These are phyloP conservation scores for Eupristina koningsbergeri DNA, from an alignment of 1,140 invertebrate species.

Conservation along the genomic window DNA sequence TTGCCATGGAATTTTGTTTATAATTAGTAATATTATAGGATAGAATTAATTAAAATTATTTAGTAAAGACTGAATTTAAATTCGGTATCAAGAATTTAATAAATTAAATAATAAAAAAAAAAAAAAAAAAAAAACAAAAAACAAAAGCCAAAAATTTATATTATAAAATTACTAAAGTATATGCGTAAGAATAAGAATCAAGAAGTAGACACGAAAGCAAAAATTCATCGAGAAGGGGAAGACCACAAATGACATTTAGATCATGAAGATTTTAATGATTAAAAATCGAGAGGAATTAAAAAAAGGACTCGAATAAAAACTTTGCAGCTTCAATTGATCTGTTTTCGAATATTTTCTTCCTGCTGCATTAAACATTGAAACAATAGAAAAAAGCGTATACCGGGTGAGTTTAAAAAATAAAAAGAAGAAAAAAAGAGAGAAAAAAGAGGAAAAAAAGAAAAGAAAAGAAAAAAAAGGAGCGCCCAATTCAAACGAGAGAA, in stretches of 20 bases:
- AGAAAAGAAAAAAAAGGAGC: neutral
- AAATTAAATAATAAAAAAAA: too few species aligned
- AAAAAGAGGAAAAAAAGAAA: neutral
- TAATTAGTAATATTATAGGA: too few species aligned
- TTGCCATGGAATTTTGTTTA: too few species aligned
- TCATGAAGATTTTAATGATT: neutral
- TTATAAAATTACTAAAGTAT: too few species aligned
- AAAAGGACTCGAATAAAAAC: conserved; percentile 40
- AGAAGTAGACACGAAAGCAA: neutral
- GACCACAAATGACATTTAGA: conserved; percentile 24
- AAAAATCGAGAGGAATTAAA: neutral
- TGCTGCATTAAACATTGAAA: neutral
- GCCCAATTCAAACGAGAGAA: neutral
- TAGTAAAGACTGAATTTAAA: too few species aligned
- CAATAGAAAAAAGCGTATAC: too few species aligned
- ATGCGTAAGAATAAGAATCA: conserved; percentile 3
- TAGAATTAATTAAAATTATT: too few species aligned
- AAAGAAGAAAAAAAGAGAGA: too few species aligned
- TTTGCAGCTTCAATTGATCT: conserved; percentile 48
- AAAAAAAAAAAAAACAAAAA: too few species aligned
- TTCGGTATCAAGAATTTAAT: too few species aligned
- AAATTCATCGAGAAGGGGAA: conserved; percentile 25
- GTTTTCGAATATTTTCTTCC: neutral
- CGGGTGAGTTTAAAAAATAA: too few species aligned
- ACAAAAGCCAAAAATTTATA: conserved; percentile 40